A percentile compares a stretch with the other conserved stretches of the same genome.
Evolutionary conservation across 1,140 invertebrate genomes (phyloP).

Genomic region (Portunus trituberculatus): DNA sequence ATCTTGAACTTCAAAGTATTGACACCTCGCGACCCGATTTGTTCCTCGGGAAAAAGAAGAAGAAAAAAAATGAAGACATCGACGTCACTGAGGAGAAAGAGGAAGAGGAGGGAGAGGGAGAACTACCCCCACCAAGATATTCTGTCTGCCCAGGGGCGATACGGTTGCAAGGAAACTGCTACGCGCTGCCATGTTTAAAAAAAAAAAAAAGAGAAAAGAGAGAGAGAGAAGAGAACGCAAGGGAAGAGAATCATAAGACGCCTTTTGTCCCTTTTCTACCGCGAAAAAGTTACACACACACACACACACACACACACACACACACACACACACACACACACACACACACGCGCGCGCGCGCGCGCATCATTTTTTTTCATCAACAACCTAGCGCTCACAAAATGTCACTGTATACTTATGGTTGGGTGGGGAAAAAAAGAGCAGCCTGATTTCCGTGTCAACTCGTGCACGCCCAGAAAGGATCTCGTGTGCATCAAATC

Average conservation of each 20-base stretch:
- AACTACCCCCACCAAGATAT: neutral
- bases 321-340: too few relatives aligned
- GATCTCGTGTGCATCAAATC: conserved; percentile 6
- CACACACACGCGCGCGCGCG: too few relatives aligned
- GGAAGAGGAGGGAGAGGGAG: neutral
- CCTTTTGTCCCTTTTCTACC: too few relatives aligned
- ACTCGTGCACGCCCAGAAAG: neutral
- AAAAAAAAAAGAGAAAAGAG: neutral
- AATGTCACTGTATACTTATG: too few relatives aligned
- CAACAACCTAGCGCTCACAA: too few relatives aligned
- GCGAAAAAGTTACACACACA: neutral
- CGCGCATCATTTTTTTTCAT: too few relatives aligned
- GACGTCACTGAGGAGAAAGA: neutral
- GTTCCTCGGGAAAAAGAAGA: neutral
- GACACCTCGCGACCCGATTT: conserved; percentile 35
- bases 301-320: too few relatives aligned
- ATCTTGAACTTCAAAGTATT: conserved; percentile 29
- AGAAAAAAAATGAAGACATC: conserved; percentile 2
- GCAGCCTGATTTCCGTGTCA: neutral
- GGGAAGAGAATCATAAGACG: too few relatives aligned
- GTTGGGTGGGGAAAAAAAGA: neutral
- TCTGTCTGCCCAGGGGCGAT: neutral
- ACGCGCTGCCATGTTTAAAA: neutral
- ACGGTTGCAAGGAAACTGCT: too few relatives aligned
- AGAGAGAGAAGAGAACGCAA: too few relatives aligned